phyloP scores from a whole-genome alignment of 1,140 invertebrate genomes.

The Acyrthosiphon pisum region DNA sequence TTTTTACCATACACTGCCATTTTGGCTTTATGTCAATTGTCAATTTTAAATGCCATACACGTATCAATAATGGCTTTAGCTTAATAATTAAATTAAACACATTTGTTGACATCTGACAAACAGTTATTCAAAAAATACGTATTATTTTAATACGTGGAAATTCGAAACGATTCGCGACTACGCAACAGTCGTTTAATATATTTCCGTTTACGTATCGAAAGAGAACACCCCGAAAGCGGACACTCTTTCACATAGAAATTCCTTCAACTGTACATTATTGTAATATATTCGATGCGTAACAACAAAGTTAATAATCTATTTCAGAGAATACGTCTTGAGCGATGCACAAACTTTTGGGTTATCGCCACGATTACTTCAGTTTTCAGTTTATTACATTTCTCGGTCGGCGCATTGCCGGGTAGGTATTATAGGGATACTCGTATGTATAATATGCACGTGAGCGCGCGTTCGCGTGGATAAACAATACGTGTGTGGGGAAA shows the following conservation, averaged over 20 bases:
- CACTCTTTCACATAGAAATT: neutral
- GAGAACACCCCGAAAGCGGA: neutral
- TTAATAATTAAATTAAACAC: neutral
- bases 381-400: constrained; percentile 20
- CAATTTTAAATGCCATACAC: neutral
- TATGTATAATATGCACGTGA: neutral
- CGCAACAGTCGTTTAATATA: neutral
- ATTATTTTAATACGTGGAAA: neutral
- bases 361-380: neutral
- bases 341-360: constrained; percentile 1
- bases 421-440: neutral
- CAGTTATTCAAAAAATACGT: neutral
- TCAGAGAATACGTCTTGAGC: neutral
- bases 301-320: constrained; percentile 13
- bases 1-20: neutral
- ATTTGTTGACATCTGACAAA: neutral
- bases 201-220: neutral
- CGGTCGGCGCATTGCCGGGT: neutral
- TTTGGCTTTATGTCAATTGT: neutral
- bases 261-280: neutral
- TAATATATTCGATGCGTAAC: neutral
- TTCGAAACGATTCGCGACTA: neutral
- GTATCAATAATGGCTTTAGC: neutral
- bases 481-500: neutral
- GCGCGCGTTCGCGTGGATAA: neutral